These are phyloP conservation scores for Apteryx mantelli DNA, from an alignment of 2,113 vertebrate species.

Conservation along the genomic window DNA sequence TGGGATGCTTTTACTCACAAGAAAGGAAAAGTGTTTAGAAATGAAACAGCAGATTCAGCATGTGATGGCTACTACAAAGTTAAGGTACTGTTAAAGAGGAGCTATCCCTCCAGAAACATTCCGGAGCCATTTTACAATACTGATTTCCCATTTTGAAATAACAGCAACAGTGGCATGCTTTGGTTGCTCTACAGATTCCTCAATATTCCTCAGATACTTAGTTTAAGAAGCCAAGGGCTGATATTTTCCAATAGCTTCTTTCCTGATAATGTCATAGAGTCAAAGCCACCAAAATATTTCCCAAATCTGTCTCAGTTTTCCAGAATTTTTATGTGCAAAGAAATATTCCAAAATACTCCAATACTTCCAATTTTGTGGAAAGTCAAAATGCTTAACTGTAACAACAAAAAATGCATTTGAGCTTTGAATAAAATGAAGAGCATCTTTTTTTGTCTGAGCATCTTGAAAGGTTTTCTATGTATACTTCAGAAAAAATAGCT, in stretches of 20 bases:
- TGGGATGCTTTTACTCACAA: conserved; percentile 91
- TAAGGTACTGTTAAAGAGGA: conserved; percentile 75
- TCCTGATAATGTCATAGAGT: neutral
- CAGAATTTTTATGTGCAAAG: neutral
- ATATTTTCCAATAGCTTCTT: neutral
- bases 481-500: neutral
- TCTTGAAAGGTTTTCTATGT: neutral
- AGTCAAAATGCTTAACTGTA: neutral
- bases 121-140: neutral
- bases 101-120: neutral
- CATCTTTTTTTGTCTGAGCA: neutral
- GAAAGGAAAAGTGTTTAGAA: conserved; percentile 81
- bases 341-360: neutral
- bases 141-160: neutral
- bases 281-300: neutral
- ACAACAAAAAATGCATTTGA: neutral
- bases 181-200: neutral
- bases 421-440: neutral
- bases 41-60: conserved; percentile 85
- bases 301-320: neutral
- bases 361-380: neutral
- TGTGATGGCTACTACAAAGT: conserved; percentile 90
- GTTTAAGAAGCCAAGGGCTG: neutral
- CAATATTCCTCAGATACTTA: neutral
- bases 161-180: neutral